Base-by-base conservation (phyloP, 2,113 vertebrate species). In the Halcyon malimbica region DNA sequence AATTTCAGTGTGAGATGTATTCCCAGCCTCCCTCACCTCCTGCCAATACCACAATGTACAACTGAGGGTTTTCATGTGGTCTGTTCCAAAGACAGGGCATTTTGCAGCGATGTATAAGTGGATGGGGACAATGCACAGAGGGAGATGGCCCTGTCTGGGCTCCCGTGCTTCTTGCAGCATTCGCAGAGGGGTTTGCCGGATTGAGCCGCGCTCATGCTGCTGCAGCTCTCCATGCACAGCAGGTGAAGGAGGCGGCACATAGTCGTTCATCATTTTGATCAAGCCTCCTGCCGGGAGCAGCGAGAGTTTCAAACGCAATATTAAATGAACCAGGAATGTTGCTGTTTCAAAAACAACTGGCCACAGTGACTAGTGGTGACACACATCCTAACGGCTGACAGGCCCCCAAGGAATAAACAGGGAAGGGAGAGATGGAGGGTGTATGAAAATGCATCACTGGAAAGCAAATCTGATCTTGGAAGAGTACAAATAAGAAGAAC, bases 161-260 rank as follows among this genome's bases (percentile, higher is more conserved):
- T 60, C 53, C 31, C 0, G 2, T 8, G 33, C 63, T 56, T 57
- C 57, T 54, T 5, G 9, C 24, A 41, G 74, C 21, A 23, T 16
- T 39, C 2, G 0, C 9, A 5, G 54, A 35, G 14, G 35, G 31
- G 3, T 44, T 39, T 87, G 33, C 8, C 5, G 75, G 42, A 12
- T 7, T 1, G 25, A 24, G 62, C 24, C 0, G 0, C 0, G 4
- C 48, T 64, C 6, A 2, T 31, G 80, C n/a, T 1, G 28, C 57
- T 2, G 3, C 3, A 5, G 48, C n/a, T 42, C 13, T 59, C 23
- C 0, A 4, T 0, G 3, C 35, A 4, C 74, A 81, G 87, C 87
- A n/a, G 79, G 83, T 0, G 3, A 81, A 46, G 64, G 37, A 93
- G 44, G 46, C 35, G 23, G 74, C 83, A 29, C 4, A 2, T 31